Conservation (phyloP, 2,888 invertebrate genomes). For the Stenodera caucasica region DNA sequence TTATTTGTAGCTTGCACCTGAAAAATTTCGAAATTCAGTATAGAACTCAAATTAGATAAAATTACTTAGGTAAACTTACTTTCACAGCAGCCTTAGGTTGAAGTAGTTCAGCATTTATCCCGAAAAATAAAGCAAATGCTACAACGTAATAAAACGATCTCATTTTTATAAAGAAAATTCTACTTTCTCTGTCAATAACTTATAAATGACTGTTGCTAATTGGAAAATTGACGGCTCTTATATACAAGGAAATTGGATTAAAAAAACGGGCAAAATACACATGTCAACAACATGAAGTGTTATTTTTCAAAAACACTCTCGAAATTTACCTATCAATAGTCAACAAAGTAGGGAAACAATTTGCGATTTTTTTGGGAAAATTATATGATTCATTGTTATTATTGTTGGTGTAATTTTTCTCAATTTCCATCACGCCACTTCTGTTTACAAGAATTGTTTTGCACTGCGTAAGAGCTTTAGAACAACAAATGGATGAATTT, state of each 20-base stretch:
- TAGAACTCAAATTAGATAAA: background rate
- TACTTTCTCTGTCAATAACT: background rate
- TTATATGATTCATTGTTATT: background rate
- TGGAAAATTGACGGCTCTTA: background rate
- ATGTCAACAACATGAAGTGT: background rate
- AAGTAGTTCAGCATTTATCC: background rate
- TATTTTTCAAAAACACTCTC: background rate
- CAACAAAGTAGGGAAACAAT: background rate
- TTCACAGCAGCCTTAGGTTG: background rate
- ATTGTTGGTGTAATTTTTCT: too few species aligned
- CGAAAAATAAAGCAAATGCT: background rate
- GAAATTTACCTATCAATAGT: background rate
- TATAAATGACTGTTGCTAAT: background rate
- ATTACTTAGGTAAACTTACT: background rate
- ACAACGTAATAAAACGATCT: background rate
- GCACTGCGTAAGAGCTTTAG: too few species aligned
- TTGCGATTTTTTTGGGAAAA: background rate
- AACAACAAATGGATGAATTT: too few species aligned
- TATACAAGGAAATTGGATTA: background rate
- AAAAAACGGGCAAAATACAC: background rate
- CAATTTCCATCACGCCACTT: too few species aligned
- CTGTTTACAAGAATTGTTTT: too few species aligned
- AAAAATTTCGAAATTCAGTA: background rate
- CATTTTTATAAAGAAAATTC: background rate
- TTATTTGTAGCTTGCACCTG: constrained; percentile 27